Percentiles rank a stretch among this genome's conserved stretches.
phyloP scores from a whole-genome alignment of 1,140 invertebrate genomes.

The Leptonema lineaticorne region DNA sequence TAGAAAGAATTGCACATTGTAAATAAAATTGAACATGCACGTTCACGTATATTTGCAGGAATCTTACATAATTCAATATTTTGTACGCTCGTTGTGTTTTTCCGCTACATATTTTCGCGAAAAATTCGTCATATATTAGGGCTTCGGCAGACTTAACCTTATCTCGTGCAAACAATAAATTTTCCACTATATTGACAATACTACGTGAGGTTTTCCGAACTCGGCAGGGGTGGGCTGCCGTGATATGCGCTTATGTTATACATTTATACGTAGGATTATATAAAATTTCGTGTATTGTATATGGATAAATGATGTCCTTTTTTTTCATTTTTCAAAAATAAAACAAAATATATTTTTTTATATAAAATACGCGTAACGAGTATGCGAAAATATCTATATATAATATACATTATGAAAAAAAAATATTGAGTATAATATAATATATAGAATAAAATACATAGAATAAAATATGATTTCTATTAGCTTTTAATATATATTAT shows the following conservation, averaged over 20 bases:
- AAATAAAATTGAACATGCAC: neutral
- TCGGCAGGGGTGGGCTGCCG: neutral
- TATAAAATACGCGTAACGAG: too few relatives aligned
- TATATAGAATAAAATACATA: neutral
- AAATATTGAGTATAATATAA: too few relatives aligned
- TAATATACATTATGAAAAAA: too few relatives aligned
- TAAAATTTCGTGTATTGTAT: neutral
- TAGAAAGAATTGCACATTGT: neutral
- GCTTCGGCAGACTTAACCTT: neutral
- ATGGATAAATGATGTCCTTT: too few relatives aligned
- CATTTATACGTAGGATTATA: neutral
- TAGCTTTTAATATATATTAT: too few relatives aligned
- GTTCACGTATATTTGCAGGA: neutral
- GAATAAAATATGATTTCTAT: neutral
- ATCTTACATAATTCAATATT: too few relatives aligned
- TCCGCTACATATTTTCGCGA: conserved; percentile 9
- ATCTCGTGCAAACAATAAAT: conserved; percentile 21
- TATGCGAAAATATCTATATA: too few relatives aligned
- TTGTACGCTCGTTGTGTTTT: conserved; percentile 6
- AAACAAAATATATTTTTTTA: too few relatives aligned
- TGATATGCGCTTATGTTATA: conserved; percentile 17
- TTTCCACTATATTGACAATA: conserved; percentile 24
- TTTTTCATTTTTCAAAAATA: too few relatives aligned
- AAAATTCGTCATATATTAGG: conserved; percentile 16
- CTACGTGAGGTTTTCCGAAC: conserved; percentile 23